Evolutionary conservation across 2,113 vertebrate genomes (phyloP), one percentile per base, ranked within the genome.

Genomic region (Mormyrus lacerda): DNA sequence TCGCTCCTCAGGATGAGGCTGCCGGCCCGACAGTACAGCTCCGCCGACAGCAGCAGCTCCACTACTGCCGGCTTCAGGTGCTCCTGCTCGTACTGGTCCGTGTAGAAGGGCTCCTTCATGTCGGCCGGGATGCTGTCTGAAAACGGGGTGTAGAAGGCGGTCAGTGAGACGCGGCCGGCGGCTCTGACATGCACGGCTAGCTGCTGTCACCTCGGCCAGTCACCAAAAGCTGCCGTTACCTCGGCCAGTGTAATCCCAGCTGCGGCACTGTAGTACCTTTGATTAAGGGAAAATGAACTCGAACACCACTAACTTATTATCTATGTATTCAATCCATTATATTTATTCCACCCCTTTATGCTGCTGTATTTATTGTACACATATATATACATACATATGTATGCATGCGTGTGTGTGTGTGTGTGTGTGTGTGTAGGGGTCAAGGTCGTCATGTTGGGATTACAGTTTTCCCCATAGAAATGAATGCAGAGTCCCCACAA

Each of bases 81-180:
- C 93, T 99, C 98, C 92, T 99, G 98, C 84, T 99, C 98, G 88
- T 99, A 99, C 94, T 99, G 98, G 94, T 99, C 98, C 2, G 96
- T 99, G 94, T 99, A 99, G 94, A 99, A 99, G 0, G 98, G 98
- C 47, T 99, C 97, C 91, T 94, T 95, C 8, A 99, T 91, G 53
- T 99, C 98, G 91, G 96, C 95, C 11, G 98, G 98, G 93, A 99
- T 94, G 82, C 96, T 97, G 93, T 99, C 98, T 99, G 93, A 7
- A 90, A 39, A 85, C 89, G 87, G 82, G 47, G 47, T 79, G 21
- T 17, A 21, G 1, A 48, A n/a, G 31, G 73, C 31, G 10, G 31
- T 79, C 6, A 4, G 73, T 10, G 13, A 51, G 4, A 13, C 9
- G 84, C 9, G 47, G 24, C 24, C 50, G 8, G 8, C 10, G 6